phyloP scores from a whole-genome alignment of 2,797 vertebrate species.

The Sebastiscus tertius region DNA sequence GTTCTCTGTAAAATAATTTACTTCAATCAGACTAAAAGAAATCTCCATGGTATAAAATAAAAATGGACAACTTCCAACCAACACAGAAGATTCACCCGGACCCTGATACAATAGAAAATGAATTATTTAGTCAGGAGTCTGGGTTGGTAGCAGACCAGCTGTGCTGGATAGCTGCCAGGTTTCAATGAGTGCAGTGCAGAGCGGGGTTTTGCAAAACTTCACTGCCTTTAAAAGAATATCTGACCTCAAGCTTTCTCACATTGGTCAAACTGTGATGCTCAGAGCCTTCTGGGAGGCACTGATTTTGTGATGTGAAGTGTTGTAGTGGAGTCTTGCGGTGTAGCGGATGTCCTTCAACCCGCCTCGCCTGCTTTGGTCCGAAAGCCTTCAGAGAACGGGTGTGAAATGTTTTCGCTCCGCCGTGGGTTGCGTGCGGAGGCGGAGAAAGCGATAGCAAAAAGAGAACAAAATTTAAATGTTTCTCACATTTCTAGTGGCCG shows the following conservation, averaged over 20 bases:
- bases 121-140: slow-evolving; percentile 36
- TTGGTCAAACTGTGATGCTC: slow-evolving; percentile 34
- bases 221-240: slow-evolving; percentile 9
- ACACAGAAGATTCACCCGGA: neutral
- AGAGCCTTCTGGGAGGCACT: slow-evolving; percentile 13
- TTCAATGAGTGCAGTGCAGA: slow-evolving; percentile 14
- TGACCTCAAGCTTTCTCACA: slow-evolving; percentile 36
- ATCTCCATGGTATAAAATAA: neutral
- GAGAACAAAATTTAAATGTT: neutral
- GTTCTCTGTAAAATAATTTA: neutral
- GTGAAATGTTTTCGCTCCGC: slow-evolving; percentile 1
- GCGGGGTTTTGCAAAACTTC: slow-evolving; percentile 30
- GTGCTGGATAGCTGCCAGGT: slow-evolving; percentile 4
- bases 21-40: neutral
- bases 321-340: neutral
- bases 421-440: slow-evolving; percentile 9
- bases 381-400: slow-evolving; percentile 15
- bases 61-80: slow-evolving; percentile 8
- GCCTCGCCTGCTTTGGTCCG: slow-evolving; percentile 24
- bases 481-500: neutral
- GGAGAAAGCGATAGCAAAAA: neutral
- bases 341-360: slow-evolving; percentile 49
- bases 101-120: neutral
- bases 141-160: neutral
- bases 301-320: slow-evolving; percentile 42